Percentiles rank a stretch among this genome's conserved stretches.
Conservation (phyloP, 2,888 invertebrate species). For the Thymelicus lineola region DNA sequence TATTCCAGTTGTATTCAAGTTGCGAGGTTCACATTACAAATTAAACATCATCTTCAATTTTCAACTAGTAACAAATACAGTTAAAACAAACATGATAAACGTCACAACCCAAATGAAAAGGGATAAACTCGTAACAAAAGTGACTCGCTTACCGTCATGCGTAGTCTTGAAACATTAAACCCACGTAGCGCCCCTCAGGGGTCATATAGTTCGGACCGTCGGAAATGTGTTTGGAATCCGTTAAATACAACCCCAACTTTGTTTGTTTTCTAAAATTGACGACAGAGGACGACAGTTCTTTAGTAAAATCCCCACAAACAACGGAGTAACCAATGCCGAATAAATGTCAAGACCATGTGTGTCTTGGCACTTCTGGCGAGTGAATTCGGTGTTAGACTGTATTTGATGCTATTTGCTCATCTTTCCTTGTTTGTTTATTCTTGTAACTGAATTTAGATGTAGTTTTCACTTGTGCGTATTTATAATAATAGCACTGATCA, state of each 20-base stretch:
- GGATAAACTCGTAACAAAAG: background rate
- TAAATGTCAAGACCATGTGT: constrained; percentile 11
- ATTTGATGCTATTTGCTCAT: constrained; percentile 15
- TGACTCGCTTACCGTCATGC: background rate
- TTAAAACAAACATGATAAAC: too few species aligned
- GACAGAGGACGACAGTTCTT: constrained; percentile 35
- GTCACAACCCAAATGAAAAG: background rate
- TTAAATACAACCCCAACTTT: constrained; percentile 61
- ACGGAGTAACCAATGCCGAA: constrained; percentile 2
- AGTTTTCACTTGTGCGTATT: background rate
- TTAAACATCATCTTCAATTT: too few species aligned
- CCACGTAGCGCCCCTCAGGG: constrained; percentile 63
- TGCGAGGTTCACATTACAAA: too few species aligned
- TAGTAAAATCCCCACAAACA: constrained; percentile 16
- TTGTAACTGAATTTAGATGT: background rate
- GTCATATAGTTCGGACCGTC: constrained; percentile 50
- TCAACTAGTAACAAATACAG: too few species aligned
- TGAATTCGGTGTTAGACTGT: constrained; percentile 5
- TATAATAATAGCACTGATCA: too few species aligned
- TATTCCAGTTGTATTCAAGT: too few species aligned
- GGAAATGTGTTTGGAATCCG: constrained; percentile 63
- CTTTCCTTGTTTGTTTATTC: constrained; percentile 1
- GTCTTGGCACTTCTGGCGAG: constrained; percentile 9
- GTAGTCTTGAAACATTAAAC: constrained; percentile 71
- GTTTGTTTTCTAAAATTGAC: constrained; percentile 57